phyloP scores from a whole-genome alignment of 2,888 invertebrate species.

The Calameuta pallipes region DNA sequence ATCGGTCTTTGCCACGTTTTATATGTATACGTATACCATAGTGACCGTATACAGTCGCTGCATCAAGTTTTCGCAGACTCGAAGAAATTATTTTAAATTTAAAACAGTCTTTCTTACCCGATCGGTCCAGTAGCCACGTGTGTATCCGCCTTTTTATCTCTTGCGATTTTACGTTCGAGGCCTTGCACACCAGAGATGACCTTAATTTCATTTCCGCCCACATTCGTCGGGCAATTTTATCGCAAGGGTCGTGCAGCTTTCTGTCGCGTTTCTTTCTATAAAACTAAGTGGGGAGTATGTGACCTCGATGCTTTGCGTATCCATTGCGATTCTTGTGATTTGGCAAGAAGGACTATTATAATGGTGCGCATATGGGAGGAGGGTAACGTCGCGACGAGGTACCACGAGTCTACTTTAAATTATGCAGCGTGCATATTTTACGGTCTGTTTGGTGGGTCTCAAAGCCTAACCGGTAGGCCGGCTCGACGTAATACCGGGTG shows the following conservation, averaged over 20 bases:
- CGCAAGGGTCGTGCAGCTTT: constrained; percentile 4
- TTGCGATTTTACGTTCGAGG: too few species aligned
- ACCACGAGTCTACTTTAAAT: constrained; percentile 49
- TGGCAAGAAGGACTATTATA: constrained; percentile 36
- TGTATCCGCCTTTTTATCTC: too few species aligned
- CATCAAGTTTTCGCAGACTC: too few species aligned
- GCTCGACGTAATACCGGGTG: constrained; percentile 47
- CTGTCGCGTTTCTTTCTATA: constrained; percentile 8
- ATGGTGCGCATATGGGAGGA: constrained; percentile 18
- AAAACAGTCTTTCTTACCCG: too few species aligned
- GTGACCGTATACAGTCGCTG: too few species aligned
- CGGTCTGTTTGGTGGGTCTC: constrained; percentile 64
- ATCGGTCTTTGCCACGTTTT: too few species aligned
- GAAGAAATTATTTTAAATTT: too few species aligned
- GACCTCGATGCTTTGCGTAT: constrained; percentile 47
- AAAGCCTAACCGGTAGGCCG: constrained; percentile 56
- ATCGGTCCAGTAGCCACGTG: too few species aligned
- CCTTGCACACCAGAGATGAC: constrained; percentile 10
- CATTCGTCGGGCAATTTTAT: constrained; percentile 27
- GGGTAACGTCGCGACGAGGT: constrained; percentile 10
- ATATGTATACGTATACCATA: too few species aligned
- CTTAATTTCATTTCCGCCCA: constrained; percentile 34
- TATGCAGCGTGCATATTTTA: constrained; percentile 65
- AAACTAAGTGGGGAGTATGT: constrained; percentile 38
- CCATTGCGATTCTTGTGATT: constrained; percentile 38